Evolutionary conservation across 2,797 vertebrate genomes (phyloP).

Genomic region (Gymnoscopelus braueri): DNA sequence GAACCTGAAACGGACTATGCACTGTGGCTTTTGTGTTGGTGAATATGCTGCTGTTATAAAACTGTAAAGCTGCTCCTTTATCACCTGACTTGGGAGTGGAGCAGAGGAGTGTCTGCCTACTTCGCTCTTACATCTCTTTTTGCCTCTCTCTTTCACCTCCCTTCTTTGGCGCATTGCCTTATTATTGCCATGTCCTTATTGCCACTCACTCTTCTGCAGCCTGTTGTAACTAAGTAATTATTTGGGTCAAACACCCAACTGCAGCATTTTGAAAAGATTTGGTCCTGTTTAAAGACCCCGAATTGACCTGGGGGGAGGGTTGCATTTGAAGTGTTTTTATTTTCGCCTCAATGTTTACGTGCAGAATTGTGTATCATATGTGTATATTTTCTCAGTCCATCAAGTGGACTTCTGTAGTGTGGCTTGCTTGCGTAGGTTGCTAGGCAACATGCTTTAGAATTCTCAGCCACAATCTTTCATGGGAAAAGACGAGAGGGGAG

Average conservation of each 20-base stretch:
- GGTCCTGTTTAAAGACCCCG: no score
- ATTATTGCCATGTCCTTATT: conserved; percentile 13
- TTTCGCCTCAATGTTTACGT: no score
- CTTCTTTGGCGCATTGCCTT: conserved; percentile 16
- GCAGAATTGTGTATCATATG: not conserved
- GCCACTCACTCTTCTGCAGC: conserved; percentile 57
- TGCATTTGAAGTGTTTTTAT: no score
- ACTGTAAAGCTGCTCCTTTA: conserved; percentile 58
- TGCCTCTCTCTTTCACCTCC: conserved; percentile 18
- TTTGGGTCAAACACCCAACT: conserved; percentile 12
- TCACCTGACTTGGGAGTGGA: conserved; percentile 33
- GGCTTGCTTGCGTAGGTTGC: conserved; percentile 79
- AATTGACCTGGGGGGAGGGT: no score
- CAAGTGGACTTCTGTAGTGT: conserved; percentile 74
- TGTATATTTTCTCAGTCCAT: conserved; percentile 53
- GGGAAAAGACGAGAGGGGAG: conserved; percentile 41
- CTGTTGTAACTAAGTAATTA: conserved; percentile 7
- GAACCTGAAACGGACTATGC: conserved; percentile 39
- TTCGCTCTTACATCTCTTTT: conserved; percentile 22
- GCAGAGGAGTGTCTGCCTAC: conserved; percentile 32
- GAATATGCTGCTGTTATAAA: conserved; percentile 59
- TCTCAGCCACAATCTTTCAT: conserved; percentile 52
- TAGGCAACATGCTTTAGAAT: conserved; percentile 79
- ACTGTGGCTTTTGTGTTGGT: conserved; percentile 57
- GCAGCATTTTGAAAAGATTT: no score